Evolutionary conservation across 2,797 vertebrate genomes (phyloP), one percentile per base, ranked within the genome.

Genomic region (Manis javanica): DNA sequence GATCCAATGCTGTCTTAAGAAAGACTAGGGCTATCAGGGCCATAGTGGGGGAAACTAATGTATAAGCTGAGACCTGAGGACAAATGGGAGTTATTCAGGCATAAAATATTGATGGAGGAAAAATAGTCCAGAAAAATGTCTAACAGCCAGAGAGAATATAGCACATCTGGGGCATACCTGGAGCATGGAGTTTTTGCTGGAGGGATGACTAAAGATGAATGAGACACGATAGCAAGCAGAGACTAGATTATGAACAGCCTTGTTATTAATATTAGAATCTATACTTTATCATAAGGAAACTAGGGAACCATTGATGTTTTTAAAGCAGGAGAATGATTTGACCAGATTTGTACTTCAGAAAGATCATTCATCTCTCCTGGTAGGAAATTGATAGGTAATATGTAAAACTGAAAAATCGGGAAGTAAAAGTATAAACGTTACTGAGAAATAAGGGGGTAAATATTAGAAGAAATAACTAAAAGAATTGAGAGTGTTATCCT

Each of bases 281-380:
- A 14, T 3, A 57, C n/a, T 89, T 77, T 51, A 81, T 77, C 8
- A 23, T 84, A 69, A 83, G 31, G 29, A 23, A 61, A 85, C 31
- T 79, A 53, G 26, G 39, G 71, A 90, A 79, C n/a, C 55, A n/a
- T 12, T 83, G 1, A n/a, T 69, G 21, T 88, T 93, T 95, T 96
- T 59, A 49, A 87, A 95, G 29, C 42, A 68, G 37, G 11, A 42
- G 34, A 83, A 79, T 75, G 11, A 82, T 74, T 87, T 84, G 34
- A 55, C 37, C 16, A 78, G 29, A 84, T 61, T 68, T 84, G 4
- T 53, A 71, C 39, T 84, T 79, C 8, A 84, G 42, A 88, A 88
- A 84, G 49, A 69, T 75, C 4, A 64, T 71, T 77, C 31, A 23
- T 77, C 53, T 69, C 69, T 66, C 39, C 87, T 46, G 61, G 8